A percentile compares a stretch with the other conserved stretches of the same genome.
Conservation (phyloP, 2,113 vertebrate species). For the Lonchura striata region DNA sequence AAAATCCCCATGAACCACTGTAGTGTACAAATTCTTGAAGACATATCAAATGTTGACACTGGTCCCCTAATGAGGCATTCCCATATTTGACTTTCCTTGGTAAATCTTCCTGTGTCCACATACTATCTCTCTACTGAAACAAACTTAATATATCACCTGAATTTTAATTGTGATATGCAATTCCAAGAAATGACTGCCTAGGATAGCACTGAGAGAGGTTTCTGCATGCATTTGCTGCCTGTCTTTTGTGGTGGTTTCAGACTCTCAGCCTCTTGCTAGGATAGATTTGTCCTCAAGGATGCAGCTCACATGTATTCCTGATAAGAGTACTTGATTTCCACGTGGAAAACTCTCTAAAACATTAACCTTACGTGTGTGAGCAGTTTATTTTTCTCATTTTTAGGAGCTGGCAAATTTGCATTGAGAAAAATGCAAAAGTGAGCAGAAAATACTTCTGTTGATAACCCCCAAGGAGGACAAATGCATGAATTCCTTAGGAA, state of each 20-base stretch:
- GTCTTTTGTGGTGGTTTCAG: not conserved
- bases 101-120: not conserved
- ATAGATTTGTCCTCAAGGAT: constrained; percentile 24
- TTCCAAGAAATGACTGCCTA: not conserved
- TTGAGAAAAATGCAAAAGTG: not conserved
- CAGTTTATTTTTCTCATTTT: not conserved
- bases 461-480: not conserved
- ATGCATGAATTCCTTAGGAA: not conserved
- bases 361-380: not conserved
- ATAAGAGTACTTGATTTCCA: constrained; percentile 58
- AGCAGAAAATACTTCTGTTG: not conserved
- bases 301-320: not conserved
- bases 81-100: not conserved
- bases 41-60: not conserved
- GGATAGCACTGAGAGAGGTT: not conserved
- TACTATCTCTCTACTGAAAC: not conserved
- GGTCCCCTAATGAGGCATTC: not conserved
- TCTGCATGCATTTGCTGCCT: constrained; percentile 5
- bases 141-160: not conserved
- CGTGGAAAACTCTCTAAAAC: constrained; percentile 1
- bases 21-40: not conserved
- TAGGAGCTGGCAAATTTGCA: not conserved
- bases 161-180: constrained; percentile 10
- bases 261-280: not conserved
- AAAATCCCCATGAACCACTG: accelerated